These are phyloP conservation scores for Nysson spinosus DNA, from an alignment of 2,888 invertebrate species.

Conservation along the genomic window DNA sequence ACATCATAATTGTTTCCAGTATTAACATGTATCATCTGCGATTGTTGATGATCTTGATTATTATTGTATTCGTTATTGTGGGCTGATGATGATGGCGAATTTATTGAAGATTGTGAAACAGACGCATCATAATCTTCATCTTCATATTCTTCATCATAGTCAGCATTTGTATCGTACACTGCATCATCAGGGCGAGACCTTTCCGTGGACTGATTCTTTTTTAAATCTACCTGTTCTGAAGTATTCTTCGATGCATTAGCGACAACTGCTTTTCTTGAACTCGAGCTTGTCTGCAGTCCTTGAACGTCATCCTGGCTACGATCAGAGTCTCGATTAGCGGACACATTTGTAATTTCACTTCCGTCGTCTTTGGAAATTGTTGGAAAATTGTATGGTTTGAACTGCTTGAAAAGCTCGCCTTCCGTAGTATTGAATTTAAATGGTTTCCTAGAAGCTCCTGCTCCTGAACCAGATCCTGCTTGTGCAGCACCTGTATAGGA, in stretches of 20 bases:
- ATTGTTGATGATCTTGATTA: slow-evolving; percentile 73
- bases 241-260: slow-evolving; percentile 27
- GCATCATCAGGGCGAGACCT: slow-evolving; percentile 43
- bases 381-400: slow-evolving; percentile 56
- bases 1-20: slow-evolving; percentile 81
- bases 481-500: slow-evolving; percentile 90
- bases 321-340: slow-evolving; percentile 10
- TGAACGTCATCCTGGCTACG: slow-evolving; percentile 25
- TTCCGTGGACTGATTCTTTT: slow-evolving; percentile 20
- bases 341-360: slow-evolving; percentile 1
- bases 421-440: slow-evolving; percentile 68
- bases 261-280: slow-evolving; percentile 52
- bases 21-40: slow-evolving; percentile 83
- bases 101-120: slow-evolving; percentile 3
- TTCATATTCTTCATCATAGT: slow-evolving; percentile 83
- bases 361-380: slow-evolving; percentile 15
- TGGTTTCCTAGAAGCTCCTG: slow-evolving; percentile 70
- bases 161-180: slow-evolving; percentile 78
- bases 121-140: slow-evolving; percentile 74
- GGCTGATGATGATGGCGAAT: slow-evolving; percentile 33
- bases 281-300: slow-evolving; percentile 57
- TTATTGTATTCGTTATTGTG: slow-evolving; percentile 37
- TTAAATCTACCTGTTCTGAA: background rate
- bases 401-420: slow-evolving; percentile 65
- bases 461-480: slow-evolving; percentile 84